Evolutionary conservation across 53 echinoderm and acorn worm species (phyloP), one percentile per base, ranked within the genome.

Genomic region (Luidia sarsii): DNA sequence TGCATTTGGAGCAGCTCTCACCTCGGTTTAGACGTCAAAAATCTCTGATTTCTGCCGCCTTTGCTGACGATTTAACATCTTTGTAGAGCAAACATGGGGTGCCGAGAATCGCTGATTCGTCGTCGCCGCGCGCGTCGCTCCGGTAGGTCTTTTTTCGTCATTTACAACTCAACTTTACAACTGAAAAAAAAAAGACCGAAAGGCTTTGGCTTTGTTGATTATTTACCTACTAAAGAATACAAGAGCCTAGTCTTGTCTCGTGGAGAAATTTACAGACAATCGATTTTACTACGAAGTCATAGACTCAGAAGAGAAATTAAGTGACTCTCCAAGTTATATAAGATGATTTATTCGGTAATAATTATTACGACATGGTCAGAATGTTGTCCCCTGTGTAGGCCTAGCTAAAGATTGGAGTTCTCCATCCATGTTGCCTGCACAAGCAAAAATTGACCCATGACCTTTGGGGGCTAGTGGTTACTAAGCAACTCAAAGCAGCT

Each of bases 41-140:
- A 51, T n/a, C 50, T 7, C 30, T 19, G 31, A 33, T 39, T 48
- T 11, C 32, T 2, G 24, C 31, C 31, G 33, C 13, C 35, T 39
- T 21, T 53, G 8, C 34, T 34, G 34, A 18, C 36, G 39, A n/a
- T 52, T 72, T 34, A 24, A 37, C 19, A 72, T 27, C 39, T 24
- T 38, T 41, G 54, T 50, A 31, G 72, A 38, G 28, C 27, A 72
- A 72, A 3, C 39, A 72, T 72, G 72, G 72, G 72, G 30, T 72
- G 72, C 27, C 53, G 7, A 23, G 25, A 54, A 30, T 36, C 72
- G 21, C 33, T 33, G 71, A 71, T 55, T 18, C 19, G 54, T 32
- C 22, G 38, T 21, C 53, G 55, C 23, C 72, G 28, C 29, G 37
- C 23, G 21, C 24, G 13, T n/a, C n/a, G n/a, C n/a, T n/a, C n/a